Evolutionary conservation across 2,888 invertebrate species (phyloP), one percentile per base, ranked within the genome.

Genomic region (Lamproptera curius): DNA sequence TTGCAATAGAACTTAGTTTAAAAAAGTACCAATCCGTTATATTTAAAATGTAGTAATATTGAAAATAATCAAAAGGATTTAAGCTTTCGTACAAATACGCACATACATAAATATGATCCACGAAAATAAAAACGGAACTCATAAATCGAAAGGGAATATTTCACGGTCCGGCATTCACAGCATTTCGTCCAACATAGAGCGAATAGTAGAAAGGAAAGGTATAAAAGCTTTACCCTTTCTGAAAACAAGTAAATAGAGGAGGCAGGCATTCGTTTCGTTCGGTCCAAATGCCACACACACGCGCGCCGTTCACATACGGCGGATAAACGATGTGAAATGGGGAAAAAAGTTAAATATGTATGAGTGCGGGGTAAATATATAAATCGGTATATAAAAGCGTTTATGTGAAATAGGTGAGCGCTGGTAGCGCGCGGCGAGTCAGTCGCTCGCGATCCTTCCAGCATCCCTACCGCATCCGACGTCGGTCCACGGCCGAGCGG

Each of bases 281-380:
- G 73, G 73, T 73, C 73, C 76, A 67, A 67, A 69, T 67, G 68
- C 73, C 62, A 65, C 79, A 70, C 84, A 78, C 82, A 59, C 63
- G 57, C 65, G 69, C 70, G 65, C 65, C 62, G 65, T 72, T 72
- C 69, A 81, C 84, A 83, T 79, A 81, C 79, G 79, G 70, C 65
- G 79, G 80, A 82, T 83, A 85, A 84, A 81, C 85, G 84, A 81
- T 74, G 77, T 79, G 84, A 84, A 86, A 87, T 86, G 83, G 83
- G 82, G 20, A 85, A 86, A 87, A 87, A 87, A 84, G 80, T 86
- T 84, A 84, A 87, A 86, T 87, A 87, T 87, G 86, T 87, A 87
- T 84, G 86, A 84, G 86, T 86, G 86, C 70, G 86, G 81, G n/a
- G 86, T 81, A 86, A 86, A 87, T 86, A 86, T 83, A 86, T 86